Conservation (phyloP, 2,888 invertebrate species). For the Ormyrus rosae region DNA sequence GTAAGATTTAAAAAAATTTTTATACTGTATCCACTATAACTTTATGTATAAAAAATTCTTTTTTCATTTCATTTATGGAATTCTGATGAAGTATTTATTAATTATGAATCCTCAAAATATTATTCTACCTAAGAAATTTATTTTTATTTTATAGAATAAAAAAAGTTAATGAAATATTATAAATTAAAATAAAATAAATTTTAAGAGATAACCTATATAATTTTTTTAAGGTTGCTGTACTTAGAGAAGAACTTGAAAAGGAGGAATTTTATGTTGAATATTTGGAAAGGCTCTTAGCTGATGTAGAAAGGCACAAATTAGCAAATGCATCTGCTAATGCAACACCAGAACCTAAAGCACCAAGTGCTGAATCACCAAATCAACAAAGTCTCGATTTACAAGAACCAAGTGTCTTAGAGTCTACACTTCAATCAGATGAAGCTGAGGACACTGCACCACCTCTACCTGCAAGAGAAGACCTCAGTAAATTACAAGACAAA, state of each 20-base stretch:
- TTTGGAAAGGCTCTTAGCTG: slow-evolving; percentile 88
- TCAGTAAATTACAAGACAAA: slow-evolving; percentile 75
- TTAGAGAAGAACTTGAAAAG: slow-evolving; percentile 91
- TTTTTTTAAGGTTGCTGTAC: slow-evolving; percentile 72
- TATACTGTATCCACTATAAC: too few species aligned
- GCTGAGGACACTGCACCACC: slow-evolving; percentile 72
- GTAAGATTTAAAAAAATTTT: too few species aligned
- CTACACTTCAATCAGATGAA: slow-evolving; percentile 59
- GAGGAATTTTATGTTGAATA: slow-evolving; percentile 94
- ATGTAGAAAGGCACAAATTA: slow-evolving; percentile 85
- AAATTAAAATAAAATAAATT: slow-evolving; percentile 2
- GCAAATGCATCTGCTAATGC: slow-evolving; percentile 64
- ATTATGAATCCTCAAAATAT: too few species aligned
- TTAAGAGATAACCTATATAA: slow-evolving; percentile 1
- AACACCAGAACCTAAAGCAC: slow-evolving; percentile 76
- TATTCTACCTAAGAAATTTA: neutral
- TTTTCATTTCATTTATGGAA: too few species aligned
- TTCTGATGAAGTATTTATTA: too few species aligned
- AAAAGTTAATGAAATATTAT: neutral
- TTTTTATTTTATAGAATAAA: neutral
- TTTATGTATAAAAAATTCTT: too few species aligned
- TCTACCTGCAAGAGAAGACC: slow-evolving; percentile 69
- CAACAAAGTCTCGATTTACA: slow-evolving; percentile 60
- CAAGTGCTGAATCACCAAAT: slow-evolving; percentile 60
- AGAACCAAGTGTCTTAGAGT: slow-evolving; percentile 61